phyloP scores from a whole-genome alignment of 2,797 vertebrate species.

The Microctenopoma steveboyesi region DNA sequence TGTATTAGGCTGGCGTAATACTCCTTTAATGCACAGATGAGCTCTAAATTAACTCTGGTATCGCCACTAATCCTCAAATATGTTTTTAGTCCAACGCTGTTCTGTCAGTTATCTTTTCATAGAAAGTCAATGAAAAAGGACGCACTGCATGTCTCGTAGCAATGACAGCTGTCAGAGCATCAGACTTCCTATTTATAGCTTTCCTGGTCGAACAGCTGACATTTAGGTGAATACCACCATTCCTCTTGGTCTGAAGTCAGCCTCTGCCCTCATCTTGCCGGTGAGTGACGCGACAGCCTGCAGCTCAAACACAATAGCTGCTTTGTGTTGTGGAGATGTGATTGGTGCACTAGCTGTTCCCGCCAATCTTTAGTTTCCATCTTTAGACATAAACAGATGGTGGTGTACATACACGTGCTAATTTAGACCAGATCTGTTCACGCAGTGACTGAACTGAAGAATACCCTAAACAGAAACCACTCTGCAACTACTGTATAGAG shows the following conservation, averaged over 20 bases:
- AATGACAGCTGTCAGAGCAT: conserved; percentile 54
- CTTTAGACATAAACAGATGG: conserved; percentile 46
- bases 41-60: background rate
- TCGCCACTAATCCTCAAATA: background rate
- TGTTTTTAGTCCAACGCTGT: conserved; percentile 11
- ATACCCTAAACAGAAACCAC: background rate
- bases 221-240: conserved; percentile 79
- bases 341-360: conserved; percentile 12
- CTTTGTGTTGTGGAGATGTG: conserved; percentile 43
- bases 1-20: background rate
- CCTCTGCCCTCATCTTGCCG: conserved; percentile 72
- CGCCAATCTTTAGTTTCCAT: conserved; percentile 42
- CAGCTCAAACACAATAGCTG: conserved; percentile 57
- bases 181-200: conserved; percentile 81
- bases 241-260: conserved; percentile 71
- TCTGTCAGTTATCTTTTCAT: conserved; percentile 13
- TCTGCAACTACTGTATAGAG: background rate
- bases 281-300: conserved; percentile 74
- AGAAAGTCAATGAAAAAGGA: conserved; percentile 42
- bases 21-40: background rate
- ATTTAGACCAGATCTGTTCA: conserved; percentile 17
- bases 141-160: conserved; percentile 49
- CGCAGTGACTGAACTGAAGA: conserved; percentile 4
- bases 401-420: background rate
- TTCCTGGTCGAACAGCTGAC: conserved; percentile 78